Evolutionary conservation across 2,888 invertebrate genomes (phyloP), one percentile per base, ranked within the genome.

Genomic region (Petrolisthes manimaculis): DNA sequence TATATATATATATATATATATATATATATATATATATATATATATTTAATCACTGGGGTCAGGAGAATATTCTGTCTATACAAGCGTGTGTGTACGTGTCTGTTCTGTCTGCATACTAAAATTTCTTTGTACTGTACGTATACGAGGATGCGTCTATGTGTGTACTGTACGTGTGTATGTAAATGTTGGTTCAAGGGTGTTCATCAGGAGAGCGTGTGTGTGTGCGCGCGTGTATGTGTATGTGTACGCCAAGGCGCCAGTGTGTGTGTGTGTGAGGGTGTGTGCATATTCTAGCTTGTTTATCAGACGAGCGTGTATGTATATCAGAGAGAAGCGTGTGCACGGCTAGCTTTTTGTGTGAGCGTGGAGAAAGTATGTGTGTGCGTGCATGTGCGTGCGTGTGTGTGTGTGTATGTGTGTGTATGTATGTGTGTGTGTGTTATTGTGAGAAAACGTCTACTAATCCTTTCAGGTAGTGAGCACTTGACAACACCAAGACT

Each of bases 1-100:
- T 83, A 74, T 83, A 74, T 83, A 74, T 83, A 74, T 74, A 69
- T 69, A 53, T 83, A 54, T 83, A n/a, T 83, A 54, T 74, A n/a
- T 83, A 54, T 83, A 55, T 83, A 83, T 71, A 83, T 74, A 75
- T 74, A 74, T 74, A 74, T 75, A 83, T 83, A 74, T 37, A 37
- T 37, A 37, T 37, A 1, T 0, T 37, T 37, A 37, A 37, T 37
- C 37, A 37, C 37, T 37, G 37, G 37, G 37, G 37, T 37, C 37
- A 37, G 37, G 2, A 2, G 37, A 37, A 37, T 2, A 37, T 37
- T 37, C 37, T 37, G 37, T 37, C 1, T 37, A 37, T 37, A 2
- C 37, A 1, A 37, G 37, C 37, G 37, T 37, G 37, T 37, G 37
- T 37, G 37, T 37, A 37, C 37, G 37, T 37, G 37, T 37, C 37